These are phyloP conservation scores for Tenthredo amoena DNA, from an alignment of 2,888 invertebrate species.

Conservation along the genomic window DNA sequence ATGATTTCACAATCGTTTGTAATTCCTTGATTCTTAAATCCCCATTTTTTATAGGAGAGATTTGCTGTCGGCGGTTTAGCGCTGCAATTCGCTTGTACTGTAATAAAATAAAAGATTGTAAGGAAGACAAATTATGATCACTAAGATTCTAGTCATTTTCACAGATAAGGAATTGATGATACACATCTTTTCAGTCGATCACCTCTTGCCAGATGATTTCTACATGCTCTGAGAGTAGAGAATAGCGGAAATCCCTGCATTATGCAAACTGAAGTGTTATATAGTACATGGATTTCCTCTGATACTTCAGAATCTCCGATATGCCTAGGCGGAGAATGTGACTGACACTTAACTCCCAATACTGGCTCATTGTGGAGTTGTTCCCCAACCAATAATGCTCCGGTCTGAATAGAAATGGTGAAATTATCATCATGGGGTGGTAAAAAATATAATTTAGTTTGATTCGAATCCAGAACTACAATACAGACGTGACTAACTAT, in stretches of 20 bases:
- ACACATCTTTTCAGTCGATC: slow-evolving; percentile 57
- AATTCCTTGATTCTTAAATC: slow-evolving; percentile 87
- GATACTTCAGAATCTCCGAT: slow-evolving; percentile 74
- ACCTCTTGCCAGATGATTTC: slow-evolving; percentile 91
- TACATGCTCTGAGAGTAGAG: slow-evolving; percentile 88
- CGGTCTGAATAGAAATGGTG: slow-evolving; percentile 79
- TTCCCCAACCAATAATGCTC: slow-evolving; percentile 89
- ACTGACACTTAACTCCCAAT: slow-evolving; percentile 88
- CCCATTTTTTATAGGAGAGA: slow-evolving; percentile 91
- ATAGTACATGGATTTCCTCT: slow-evolving; percentile 89
- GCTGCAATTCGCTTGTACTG: slow-evolving; percentile 86
- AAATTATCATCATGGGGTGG: slow-evolving; percentile 35
- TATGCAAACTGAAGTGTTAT: slow-evolving; percentile 86
- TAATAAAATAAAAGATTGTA: slow-evolving; percentile 60
- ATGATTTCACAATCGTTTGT: slow-evolving; percentile 89
- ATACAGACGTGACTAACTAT: not conserved
- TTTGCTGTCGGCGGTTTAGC: slow-evolving; percentile 82
- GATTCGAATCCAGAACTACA: not conserved
- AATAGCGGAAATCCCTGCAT: slow-evolving; percentile 89
- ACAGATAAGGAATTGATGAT: not conserved
- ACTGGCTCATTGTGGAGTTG: slow-evolving; percentile 92
- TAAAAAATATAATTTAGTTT: not conserved
- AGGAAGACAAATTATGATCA: not conserved
- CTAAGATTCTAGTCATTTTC: not conserved
- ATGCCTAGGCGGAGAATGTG: slow-evolving; percentile 80